Conservation (phyloP, 2,888 invertebrate species). For the Dugesia japonica region DNA sequence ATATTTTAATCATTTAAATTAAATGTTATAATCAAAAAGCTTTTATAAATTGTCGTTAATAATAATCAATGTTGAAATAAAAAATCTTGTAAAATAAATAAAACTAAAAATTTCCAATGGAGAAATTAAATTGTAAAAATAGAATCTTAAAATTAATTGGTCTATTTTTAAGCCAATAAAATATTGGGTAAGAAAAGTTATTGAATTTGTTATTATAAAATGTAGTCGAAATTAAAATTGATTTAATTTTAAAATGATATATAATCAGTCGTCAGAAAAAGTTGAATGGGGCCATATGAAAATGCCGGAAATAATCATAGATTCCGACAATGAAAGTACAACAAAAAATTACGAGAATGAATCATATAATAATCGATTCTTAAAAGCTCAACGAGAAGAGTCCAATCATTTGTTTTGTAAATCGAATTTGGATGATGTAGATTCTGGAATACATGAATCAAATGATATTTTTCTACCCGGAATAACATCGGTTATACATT, state of each 20-base stretch:
- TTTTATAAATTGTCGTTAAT: no score
- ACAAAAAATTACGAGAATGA: background rate
- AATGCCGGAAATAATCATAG: background rate
- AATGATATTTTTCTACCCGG: background rate
- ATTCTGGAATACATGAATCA: background rate
- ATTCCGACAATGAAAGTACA: background rate
- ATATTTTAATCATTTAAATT: no score
- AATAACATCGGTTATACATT: background rate
- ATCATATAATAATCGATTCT: background rate
- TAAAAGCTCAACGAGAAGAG: background rate
- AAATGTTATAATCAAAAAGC: no score
- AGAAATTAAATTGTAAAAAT: no score
- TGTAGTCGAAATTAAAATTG: background rate
- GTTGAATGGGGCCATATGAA: background rate
- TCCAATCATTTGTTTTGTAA: background rate
- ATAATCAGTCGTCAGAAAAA: background rate
- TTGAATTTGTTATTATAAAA: background rate
- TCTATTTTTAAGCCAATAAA: no score
- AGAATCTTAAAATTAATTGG: no score
- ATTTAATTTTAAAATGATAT: background rate
- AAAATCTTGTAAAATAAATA: no score
- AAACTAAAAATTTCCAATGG: no score
- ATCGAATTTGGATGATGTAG: background rate
- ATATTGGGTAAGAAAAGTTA: no score
- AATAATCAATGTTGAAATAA: no score